These are phyloP conservation scores for Parnassius mnemosyne DNA, from an alignment of 2,888 invertebrate species.

Conservation along the genomic window DNA sequence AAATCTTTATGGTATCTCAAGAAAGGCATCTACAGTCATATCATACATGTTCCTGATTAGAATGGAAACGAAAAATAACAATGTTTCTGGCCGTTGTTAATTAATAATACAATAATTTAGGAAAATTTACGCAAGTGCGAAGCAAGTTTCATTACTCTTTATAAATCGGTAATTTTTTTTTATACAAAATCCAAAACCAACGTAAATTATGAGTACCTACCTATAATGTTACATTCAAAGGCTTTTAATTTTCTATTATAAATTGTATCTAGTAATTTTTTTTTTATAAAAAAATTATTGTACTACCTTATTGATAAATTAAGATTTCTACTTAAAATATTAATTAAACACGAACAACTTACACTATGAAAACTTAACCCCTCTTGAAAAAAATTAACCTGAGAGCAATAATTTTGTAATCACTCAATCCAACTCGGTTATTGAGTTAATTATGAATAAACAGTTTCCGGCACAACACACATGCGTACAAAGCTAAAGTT, in stretches of 20 bases:
- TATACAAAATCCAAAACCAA: too few relatives aligned
- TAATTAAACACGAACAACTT: conserved; percentile 8
- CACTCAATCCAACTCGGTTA: conserved; percentile 19
- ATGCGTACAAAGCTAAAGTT: conserved; percentile 58
- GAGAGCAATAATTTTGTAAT: conserved; percentile 4
- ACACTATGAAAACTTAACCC: conserved; percentile 18
- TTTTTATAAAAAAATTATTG: too few relatives aligned
- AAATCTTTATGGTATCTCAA: conserved; percentile 58
- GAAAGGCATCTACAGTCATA: conserved; percentile 27
- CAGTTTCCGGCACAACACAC: conserved; percentile 58
- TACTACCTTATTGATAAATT: too few relatives aligned
- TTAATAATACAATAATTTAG: background rate
- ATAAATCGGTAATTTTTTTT: too few relatives aligned
- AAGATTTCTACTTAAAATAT: too few relatives aligned
- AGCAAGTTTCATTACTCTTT: too few relatives aligned
- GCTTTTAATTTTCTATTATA: too few relatives aligned
- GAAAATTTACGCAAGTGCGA: background rate
- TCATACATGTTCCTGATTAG: conserved; percentile 13
- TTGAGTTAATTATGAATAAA: conserved; percentile 25
- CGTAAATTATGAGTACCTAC: too few relatives aligned
- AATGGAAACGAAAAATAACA: conserved; percentile 35
- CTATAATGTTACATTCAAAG: too few relatives aligned
- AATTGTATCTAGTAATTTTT: too few relatives aligned
- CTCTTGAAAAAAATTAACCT: conserved; percentile 5
- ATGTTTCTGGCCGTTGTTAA: conserved; percentile 13